Conservation (phyloP, 2,888 invertebrate genomes). For the Ophioninae sp. region DNA sequence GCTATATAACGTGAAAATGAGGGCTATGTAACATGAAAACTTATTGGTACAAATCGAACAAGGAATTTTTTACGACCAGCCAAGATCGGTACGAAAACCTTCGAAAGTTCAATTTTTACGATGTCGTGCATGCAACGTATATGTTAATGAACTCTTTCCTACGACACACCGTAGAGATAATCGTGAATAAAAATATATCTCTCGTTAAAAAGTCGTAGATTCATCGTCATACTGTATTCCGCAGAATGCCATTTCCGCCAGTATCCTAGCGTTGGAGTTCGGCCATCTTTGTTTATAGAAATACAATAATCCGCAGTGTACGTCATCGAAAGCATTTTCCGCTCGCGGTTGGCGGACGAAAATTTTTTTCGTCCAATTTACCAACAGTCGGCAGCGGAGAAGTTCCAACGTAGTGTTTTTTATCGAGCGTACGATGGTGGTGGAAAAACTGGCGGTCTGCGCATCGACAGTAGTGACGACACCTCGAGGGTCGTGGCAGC, state of each 20-base stretch:
- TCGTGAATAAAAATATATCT: neutral
- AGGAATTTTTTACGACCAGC: neutral
- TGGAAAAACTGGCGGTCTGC: neutral
- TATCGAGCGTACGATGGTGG: neutral
- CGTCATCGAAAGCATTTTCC: neutral
- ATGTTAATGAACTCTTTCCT: neutral
- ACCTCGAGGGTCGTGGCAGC: neutral
- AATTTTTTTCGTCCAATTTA: neutral
- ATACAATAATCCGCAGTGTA: neutral
- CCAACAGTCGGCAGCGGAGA: neutral
- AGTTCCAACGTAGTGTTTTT: neutral
- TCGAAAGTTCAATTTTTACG: neutral
- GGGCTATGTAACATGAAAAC: neutral
- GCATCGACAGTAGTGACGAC: slow-evolving; percentile 10
- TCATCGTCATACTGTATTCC: neutral
- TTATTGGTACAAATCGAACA: neutral
- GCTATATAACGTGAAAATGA: neutral
- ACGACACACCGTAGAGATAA: neutral
- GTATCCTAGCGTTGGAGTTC: neutral
- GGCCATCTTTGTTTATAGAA: neutral
- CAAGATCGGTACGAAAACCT: neutral
- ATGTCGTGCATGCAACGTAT: neutral
- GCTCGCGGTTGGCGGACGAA: neutral
- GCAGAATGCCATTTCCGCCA: neutral
- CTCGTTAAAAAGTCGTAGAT: neutral